These are phyloP conservation scores for Halcyon badia DNA, from an alignment of 2,797 vertebrate species.

Conservation along the genomic window DNA sequence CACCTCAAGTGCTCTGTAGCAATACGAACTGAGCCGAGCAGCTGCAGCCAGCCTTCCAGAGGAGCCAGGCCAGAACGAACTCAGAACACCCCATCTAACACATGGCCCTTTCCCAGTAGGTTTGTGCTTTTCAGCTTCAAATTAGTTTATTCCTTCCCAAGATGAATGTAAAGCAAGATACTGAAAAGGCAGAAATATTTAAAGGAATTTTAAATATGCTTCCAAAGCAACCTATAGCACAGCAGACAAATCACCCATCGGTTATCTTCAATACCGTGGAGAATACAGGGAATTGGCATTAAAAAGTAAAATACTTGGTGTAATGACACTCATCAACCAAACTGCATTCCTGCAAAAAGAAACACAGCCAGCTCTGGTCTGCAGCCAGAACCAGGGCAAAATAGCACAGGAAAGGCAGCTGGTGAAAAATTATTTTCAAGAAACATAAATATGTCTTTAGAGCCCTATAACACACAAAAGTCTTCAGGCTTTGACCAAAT, in stretches of 20 bases:
- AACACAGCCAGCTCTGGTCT: neutral
- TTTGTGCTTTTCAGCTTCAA: neutral
- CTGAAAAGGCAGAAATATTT: neutral
- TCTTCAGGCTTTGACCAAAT: neutral
- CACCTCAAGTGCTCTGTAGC: neutral
- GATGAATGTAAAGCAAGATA: neutral
- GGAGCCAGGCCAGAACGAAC: neutral
- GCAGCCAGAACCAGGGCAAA: neutral
- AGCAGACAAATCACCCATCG: neutral
- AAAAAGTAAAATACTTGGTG: neutral
- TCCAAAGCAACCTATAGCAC: neutral
- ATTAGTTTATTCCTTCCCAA: neutral
- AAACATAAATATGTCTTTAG: neutral
- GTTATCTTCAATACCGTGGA: neutral
- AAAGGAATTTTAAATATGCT: neutral
- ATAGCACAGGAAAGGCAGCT: neutral
- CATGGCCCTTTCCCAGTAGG: neutral
- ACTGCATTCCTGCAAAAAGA: neutral
- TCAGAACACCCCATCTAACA: neutral
- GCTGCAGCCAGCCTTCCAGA: neutral
- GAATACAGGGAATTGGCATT: neutral
- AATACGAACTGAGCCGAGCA: rapidly evolving
- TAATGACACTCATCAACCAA: neutral
- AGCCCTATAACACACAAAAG: neutral
- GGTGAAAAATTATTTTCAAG: neutral